Conservation (phyloP, 2,888 invertebrate genomes). For the Ornithoptera alexandrae region DNA sequence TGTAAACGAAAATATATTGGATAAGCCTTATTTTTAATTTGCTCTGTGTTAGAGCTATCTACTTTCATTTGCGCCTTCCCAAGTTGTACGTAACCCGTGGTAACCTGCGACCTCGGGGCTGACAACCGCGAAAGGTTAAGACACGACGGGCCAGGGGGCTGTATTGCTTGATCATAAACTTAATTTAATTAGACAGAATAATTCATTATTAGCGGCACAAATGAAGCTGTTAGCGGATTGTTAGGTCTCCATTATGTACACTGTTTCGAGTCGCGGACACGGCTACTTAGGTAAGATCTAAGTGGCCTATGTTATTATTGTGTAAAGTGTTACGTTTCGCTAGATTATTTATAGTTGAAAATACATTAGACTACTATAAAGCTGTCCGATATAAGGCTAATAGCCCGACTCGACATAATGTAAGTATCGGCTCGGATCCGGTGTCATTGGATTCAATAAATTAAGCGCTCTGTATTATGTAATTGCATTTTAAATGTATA, state of each 20-base stretch:
- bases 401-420: conserved; percentile 36
- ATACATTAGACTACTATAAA: conserved; percentile 33
- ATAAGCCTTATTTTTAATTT: too few relatives aligned
- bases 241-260: conserved; percentile 33
- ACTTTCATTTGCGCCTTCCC: conserved; percentile 28
- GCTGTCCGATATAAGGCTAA: conserved; percentile 37
- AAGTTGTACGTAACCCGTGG: conserved; percentile 19
- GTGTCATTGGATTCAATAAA: conserved; percentile 34
- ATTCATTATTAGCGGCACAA: conserved; percentile 34
- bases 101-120: conserved; percentile 19
- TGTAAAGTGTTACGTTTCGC: conserved; percentile 10
- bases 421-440: conserved; percentile 32
- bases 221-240: conserved; percentile 39
- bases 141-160: conserved; percentile 20
- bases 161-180: conserved; percentile 25
- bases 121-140: conserved; percentile 23
- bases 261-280: conserved; percentile 3
- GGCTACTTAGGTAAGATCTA: neutral
- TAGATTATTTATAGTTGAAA: conserved; percentile 13
- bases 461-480: conserved; percentile 1
- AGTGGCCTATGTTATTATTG: neutral
- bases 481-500: conserved; percentile 1
- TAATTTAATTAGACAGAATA: conserved; percentile 34
- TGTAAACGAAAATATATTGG: too few relatives aligned
- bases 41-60: neutral